phyloP scores from a whole-genome alignment of 2,888 invertebrate genomes.

The Sarcophaga caerulescens region DNA sequence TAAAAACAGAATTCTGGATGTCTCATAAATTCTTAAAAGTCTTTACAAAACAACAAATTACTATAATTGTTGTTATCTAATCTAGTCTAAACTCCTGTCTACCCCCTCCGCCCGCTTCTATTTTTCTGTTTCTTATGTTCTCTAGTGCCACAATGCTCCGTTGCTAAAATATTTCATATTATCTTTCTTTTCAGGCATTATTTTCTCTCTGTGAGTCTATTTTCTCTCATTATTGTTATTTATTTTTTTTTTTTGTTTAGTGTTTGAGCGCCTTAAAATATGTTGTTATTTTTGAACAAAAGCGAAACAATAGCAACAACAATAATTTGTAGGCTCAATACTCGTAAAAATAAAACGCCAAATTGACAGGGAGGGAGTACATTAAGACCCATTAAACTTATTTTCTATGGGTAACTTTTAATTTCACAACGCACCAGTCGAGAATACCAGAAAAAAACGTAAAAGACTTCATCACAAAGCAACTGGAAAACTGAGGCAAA shows the following conservation, averaged over 20 bases:
- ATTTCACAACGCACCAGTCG: slow-evolving; percentile 1
- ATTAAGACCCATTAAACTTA: background rate
- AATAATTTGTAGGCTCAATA: slow-evolving; percentile 38
- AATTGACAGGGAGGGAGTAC: background rate
- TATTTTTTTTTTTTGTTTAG: background rate
- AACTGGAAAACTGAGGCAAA: background rate
- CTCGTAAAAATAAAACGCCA: slow-evolving; percentile 6
- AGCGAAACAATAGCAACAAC: background rate
- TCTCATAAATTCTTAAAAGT: background rate
- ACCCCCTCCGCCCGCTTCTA: background rate
- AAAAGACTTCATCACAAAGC: background rate
- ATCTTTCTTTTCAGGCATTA: background rate
- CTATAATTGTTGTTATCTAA: slow-evolving; percentile 53
- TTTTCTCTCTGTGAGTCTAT: background rate
- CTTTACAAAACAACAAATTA: slow-evolving; percentile 46
- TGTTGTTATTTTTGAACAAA: slow-evolving; percentile 32
- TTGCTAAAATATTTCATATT: background rate
- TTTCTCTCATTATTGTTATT: background rate
- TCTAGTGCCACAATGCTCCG: too few relatives aligned
- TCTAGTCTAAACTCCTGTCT: background rate
- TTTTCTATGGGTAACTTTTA: slow-evolving; percentile 29
- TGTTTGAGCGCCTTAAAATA: slow-evolving; percentile 26
- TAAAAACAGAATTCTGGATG: too few relatives aligned
- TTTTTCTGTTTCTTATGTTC: background rate
- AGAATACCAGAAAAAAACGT: background rate